A percentile compares a stretch with the other conserved stretches of the same genome.
Conservation (phyloP, 1,140 invertebrate genomes). For the Nixonia krombeini region DNA sequence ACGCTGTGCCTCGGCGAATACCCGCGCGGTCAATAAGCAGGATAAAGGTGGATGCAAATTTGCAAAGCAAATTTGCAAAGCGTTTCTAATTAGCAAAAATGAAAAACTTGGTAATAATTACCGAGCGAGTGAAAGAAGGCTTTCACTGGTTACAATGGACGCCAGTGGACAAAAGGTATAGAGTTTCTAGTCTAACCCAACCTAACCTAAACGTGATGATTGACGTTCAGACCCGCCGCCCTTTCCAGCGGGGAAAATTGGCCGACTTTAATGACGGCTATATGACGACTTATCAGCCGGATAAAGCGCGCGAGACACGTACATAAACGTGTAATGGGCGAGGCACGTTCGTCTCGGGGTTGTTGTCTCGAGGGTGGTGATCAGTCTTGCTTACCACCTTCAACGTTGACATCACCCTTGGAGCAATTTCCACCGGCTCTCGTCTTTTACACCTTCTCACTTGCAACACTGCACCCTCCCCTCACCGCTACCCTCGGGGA, state of each 20-base stretch:
- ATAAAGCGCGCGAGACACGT: constrained; percentile 22
- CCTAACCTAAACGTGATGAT: constrained; percentile 12
- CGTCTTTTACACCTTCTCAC: constrained; percentile 8
- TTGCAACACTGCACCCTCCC: constrained; percentile 8
- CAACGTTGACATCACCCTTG: constrained; percentile 57
- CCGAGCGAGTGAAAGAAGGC: no score
- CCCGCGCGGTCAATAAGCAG: no score
- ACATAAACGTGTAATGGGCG: constrained; percentile 39
- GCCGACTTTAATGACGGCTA: constrained; percentile 1
- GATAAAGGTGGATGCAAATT: no score
- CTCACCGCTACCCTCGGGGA: not conserved
- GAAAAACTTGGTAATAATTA: no score
- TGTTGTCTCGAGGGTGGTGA: constrained; percentile 55
- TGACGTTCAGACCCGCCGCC: constrained; percentile 37
- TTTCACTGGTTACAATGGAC: no score
- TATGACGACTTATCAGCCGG: constrained; percentile 31
- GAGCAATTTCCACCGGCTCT: constrained; percentile 45
- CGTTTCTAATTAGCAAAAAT: no score
- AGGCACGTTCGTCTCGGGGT: constrained; percentile 45
- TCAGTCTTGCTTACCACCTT: constrained; percentile 61
- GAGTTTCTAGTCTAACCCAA: not conserved
- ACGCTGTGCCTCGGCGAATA: no score
- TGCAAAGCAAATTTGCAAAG: no score
- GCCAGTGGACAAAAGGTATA: no score
- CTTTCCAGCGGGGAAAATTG: constrained; percentile 10